Evolutionary conservation across 2,113 vertebrate species (phyloP).

Genomic region (Planiliza haematocheilus): DNA sequence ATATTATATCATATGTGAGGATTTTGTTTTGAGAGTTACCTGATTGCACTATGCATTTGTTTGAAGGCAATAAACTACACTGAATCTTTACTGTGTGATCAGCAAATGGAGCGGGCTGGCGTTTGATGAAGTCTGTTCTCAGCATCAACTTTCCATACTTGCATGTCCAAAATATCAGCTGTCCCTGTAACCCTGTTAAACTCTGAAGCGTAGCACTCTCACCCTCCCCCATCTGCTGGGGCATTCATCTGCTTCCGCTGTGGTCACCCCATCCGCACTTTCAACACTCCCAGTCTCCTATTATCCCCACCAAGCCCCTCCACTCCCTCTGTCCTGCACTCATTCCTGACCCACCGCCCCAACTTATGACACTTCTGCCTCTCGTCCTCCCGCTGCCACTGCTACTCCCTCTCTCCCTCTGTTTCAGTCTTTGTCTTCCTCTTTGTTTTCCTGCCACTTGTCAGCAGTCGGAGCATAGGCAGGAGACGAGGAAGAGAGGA

Average conservation of each 20-base stretch:
- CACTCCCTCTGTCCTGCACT: constrained; percentile 43
- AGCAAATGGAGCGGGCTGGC: too few species aligned
- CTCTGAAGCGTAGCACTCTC: constrained; percentile 24
- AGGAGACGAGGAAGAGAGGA: constrained; percentile 20
- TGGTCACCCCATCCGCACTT: constrained; percentile 80
- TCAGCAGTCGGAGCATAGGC: constrained; percentile 37
- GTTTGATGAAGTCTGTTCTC: too few species aligned
- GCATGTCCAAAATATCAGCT: constrained; percentile 24
- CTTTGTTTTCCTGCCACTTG: constrained; percentile 48
- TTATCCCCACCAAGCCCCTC: constrained; percentile 44
- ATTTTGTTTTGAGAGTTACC: too few species aligned
- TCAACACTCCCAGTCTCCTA: constrained; percentile 80
- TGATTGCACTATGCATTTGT: too few species aligned
- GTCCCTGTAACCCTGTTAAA: constrained; percentile 37
- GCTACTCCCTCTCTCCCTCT: constrained; percentile 61
- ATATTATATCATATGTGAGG: too few species aligned
- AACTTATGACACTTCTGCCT: constrained; percentile 63
- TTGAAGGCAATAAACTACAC: background rate
- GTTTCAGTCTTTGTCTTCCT: constrained; percentile 59
- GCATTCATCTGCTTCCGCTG: constrained; percentile 83
- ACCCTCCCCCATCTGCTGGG: constrained; percentile 75
- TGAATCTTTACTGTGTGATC: too few species aligned
- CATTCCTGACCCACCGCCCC: constrained; percentile 48
- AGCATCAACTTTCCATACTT: constrained; percentile 1
- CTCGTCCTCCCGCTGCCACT: constrained; percentile 50